Conservation (phyloP, 2,113 vertebrate genomes). For the Meriones unguiculatus region DNA sequence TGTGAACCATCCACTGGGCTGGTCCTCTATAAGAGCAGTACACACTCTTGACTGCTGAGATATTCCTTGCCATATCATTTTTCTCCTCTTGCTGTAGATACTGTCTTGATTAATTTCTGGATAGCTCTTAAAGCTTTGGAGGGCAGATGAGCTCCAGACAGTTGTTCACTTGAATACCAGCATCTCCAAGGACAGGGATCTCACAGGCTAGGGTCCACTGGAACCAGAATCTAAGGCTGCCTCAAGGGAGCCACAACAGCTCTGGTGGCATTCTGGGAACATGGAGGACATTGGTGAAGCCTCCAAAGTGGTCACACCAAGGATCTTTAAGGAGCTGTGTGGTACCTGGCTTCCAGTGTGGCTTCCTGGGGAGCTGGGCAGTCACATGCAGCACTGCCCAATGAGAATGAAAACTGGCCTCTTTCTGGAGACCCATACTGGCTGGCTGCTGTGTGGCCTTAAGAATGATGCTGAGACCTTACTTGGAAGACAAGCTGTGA, state of each 20-base stretch:
- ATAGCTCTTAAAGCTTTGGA: neutral
- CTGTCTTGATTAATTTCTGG: too few species aligned
- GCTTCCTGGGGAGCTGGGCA: neutral
- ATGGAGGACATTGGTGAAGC: neutral
- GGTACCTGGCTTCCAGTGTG: neutral
- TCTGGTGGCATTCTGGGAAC: neutral
- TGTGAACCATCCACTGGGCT: neutral
- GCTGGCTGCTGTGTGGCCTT: neutral
- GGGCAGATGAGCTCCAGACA: neutral
- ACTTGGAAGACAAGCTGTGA: neutral
- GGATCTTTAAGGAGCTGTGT: neutral
- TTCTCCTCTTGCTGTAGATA: too few species aligned
- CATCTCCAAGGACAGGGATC: neutral
- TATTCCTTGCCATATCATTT: too few species aligned
- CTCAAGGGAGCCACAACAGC: neutral
- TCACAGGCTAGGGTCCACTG: neutral
- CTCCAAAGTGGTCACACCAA: neutral
- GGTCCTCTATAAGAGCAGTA: neutral
- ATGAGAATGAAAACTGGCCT: neutral
- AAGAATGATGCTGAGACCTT: conserved; percentile 3
- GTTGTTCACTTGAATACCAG: neutral
- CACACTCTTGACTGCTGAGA: neutral
- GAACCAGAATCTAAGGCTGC: neutral
- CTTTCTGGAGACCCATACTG: neutral
- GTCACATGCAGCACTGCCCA: too few species aligned